These are phyloP conservation scores for Sinotaia quadrata DNA, from an alignment of 2,888 invertebrate genomes.

Conservation along the genomic window DNA sequence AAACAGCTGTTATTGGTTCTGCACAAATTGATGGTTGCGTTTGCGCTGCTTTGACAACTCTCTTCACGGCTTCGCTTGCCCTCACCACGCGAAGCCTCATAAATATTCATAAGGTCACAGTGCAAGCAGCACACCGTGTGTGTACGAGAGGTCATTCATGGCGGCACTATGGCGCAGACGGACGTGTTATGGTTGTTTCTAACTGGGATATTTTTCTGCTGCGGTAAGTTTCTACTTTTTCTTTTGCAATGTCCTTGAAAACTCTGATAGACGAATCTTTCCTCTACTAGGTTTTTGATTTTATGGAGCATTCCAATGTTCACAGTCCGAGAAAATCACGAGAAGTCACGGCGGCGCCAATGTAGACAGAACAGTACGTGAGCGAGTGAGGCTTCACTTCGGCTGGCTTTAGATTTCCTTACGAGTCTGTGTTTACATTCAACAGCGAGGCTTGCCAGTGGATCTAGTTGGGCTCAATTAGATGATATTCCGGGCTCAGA, in stretches of 20 bases:
- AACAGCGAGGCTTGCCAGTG: conserved; percentile 20
- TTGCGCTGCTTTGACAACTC: conserved; percentile 23
- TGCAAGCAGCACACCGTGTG: conserved; percentile 19
- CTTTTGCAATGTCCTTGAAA: not conserved
- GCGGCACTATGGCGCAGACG: conserved; percentile 28
- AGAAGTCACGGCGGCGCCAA: conserved; percentile 23
- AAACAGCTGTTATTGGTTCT: conserved; percentile 4
- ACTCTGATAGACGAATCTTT: not conserved
- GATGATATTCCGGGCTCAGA: conserved; percentile 3
- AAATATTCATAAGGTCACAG: conserved; percentile 30
- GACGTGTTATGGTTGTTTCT: conserved; percentile 27
- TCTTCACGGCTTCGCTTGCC: conserved; percentile 5
- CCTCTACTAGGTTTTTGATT: not conserved
- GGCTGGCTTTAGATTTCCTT: too few species aligned
- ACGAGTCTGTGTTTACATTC: conserved; percentile 23
- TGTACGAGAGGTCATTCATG: conserved; percentile 26
- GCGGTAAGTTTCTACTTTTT: conserved; percentile 15
- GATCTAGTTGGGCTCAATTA: conserved; percentile 18
- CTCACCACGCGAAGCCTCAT: conserved; percentile 15
- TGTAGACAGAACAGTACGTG: not conserved
- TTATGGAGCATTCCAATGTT: not conserved
- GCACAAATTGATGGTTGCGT: not conserved
- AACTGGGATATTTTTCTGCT: conserved; percentile 25
- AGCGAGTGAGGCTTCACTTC: not conserved
- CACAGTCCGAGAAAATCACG: not conserved